Percentiles rank a stretch among this genome's conserved stretches.
phyloP scores from a whole-genome alignment of 1,140 invertebrate species.

The Pogonomyrmex californicus region DNA sequence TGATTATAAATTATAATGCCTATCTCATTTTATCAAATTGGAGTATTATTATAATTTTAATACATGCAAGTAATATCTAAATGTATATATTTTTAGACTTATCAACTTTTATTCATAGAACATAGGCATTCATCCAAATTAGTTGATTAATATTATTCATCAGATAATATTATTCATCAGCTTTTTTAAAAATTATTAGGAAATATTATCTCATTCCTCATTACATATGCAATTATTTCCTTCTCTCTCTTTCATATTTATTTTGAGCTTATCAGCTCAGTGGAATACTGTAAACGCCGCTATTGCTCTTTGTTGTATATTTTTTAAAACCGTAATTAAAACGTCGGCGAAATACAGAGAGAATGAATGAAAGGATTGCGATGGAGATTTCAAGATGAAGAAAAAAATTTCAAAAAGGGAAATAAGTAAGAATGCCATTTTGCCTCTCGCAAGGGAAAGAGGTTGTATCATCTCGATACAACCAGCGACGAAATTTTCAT shows the following conservation, averaged over 20 bases:
- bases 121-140: not conserved
- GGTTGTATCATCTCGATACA: not conserved
- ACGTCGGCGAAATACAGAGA: not conserved
- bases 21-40: too few species aligned
- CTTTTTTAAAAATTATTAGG: not conserved
- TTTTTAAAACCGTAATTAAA: slow-evolving; percentile 51
- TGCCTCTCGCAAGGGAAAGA: not conserved
- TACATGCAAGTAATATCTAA: not conserved
- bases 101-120: not conserved
- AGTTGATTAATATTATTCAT: not conserved
- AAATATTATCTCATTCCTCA: slow-evolving; percentile 1
- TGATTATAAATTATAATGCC: too few species aligned
- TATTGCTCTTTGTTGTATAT: not conserved
- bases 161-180: not conserved
- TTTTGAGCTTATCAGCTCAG: not conserved
- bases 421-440: not conserved
- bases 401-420: not conserved
- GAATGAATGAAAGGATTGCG: not conserved
- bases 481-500: slow-evolving; percentile 1
- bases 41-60: not conserved
- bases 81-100: not conserved
- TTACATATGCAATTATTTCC: not conserved
- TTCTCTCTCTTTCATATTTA: not conserved
- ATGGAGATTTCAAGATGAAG: slow-evolving; percentile 19
- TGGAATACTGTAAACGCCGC: not conserved